phyloP scores from a whole-genome alignment of 2,113 vertebrate species.

The Chaetops frenatus region DNA sequence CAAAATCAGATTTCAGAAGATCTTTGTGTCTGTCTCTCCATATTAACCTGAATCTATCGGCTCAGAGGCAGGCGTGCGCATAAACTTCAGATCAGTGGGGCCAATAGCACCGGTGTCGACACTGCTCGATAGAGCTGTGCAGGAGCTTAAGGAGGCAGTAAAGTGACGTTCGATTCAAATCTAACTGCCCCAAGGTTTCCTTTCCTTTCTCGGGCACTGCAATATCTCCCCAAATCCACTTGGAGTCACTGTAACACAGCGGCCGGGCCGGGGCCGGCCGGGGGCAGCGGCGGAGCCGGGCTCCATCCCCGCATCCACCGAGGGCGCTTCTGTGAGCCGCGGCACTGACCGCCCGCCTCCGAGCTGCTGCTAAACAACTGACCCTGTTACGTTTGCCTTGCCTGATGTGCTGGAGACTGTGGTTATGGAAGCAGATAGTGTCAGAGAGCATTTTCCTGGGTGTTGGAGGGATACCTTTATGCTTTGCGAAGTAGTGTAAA shows the following conservation, averaged over 20 bases:
- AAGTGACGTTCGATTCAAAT: fast-evolving
- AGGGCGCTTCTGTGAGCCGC: background rate
- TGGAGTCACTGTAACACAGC: conserved; percentile 66
- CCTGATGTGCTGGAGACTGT: fast-evolving
- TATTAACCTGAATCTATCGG: background rate
- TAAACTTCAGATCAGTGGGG: fast-evolving
- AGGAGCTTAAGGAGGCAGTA: background rate
- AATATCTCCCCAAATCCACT: conserved; percentile 36
- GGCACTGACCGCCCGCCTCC: fast-evolving
- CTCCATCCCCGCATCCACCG: background rate
- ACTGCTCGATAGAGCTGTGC: fast-evolving
- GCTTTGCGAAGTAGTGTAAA: background rate
- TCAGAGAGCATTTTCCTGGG: fast-evolving
- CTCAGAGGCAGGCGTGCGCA: fast-evolving
- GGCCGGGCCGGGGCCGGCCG: background rate
- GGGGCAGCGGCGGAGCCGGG: background rate
- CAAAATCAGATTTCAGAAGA: background rate
- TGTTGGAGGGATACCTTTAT: background rate
- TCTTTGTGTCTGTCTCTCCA: fast-evolving
- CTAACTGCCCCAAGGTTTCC: fast-evolving
- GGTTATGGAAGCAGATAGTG: fast-evolving
- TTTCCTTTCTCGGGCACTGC: background rate
- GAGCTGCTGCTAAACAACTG: fast-evolving
- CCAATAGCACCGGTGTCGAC: fast-evolving
- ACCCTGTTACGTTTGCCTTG: fast-evolving